These are phyloP conservation scores for Australoheros scitulus DNA, from an alignment of 2,113 vertebrate genomes.

Conservation along the genomic window DNA sequence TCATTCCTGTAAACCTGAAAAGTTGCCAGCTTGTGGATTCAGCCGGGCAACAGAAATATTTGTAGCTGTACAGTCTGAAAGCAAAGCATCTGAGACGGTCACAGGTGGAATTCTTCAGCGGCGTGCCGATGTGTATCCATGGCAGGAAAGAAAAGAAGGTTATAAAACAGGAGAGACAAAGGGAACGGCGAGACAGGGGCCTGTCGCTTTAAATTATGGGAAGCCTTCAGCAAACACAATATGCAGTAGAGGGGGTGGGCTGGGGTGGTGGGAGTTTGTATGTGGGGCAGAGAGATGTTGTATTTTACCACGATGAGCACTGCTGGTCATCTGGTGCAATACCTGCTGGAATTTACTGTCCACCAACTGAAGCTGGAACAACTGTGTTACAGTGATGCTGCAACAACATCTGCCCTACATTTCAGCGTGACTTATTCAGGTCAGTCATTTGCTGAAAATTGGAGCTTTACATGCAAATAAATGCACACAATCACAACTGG, in stretches of 20 bases:
- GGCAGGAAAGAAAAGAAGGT: constrained; percentile 7
- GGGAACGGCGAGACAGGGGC: constrained; percentile 35
- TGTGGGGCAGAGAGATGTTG: constrained; percentile 25
- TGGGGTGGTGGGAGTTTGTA: neutral
- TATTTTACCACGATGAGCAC: constrained; percentile 4
- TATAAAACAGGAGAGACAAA: constrained; percentile 21
- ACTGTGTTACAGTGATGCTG: neutral
- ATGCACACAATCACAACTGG: neutral
- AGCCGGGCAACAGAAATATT: constrained; percentile 28
- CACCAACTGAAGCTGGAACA: neutral
- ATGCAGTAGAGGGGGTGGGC: neutral
- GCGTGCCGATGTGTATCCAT: constrained; percentile 46
- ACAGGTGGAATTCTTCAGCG: constrained; percentile 35
- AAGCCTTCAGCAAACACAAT: constrained; percentile 48
- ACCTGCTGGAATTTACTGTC: constrained; percentile 2
- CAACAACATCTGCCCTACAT: rapidly evolving
- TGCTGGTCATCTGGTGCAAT: constrained; percentile 29
- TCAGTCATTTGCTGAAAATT: neutral
- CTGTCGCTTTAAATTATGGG: constrained; percentile 63
- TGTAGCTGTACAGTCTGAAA: constrained; percentile 7
- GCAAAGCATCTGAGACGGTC: constrained; percentile 17
- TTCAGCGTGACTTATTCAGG: neutral
- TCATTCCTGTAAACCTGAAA: neutral
- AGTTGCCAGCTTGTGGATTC: neutral
- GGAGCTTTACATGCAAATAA: neutral